Conservation (phyloP, 2,888 invertebrate genomes). For the Stegana nigrithorax region DNA sequence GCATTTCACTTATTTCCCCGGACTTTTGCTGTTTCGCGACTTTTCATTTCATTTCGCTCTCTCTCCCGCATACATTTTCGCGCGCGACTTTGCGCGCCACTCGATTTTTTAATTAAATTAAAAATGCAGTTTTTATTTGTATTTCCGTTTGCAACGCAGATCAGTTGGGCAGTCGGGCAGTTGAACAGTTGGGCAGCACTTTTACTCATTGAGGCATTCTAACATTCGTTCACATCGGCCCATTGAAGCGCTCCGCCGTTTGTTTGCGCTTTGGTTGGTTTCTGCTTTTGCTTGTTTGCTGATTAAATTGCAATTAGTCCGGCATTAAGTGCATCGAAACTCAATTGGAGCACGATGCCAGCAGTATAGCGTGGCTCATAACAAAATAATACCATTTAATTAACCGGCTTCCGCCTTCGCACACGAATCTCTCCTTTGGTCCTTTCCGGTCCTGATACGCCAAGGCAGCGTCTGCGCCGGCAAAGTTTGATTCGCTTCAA, state of each 20-base stretch:
- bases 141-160: background rate
- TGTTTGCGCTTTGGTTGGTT: too few species aligned
- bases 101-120: constrained; percentile 16
- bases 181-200: background rate
- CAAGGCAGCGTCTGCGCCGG: too few species aligned
- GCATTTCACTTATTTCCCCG: background rate
- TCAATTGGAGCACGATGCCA: background rate
- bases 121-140: background rate
- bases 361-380: background rate
- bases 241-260: too few species aligned
- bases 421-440: background rate
- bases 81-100: background rate
- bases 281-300: background rate
- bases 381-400: background rate
- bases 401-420: background rate
- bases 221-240: too few species aligned
- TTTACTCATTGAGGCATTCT: too few species aligned
- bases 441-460: too few species aligned
- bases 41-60: background rate
- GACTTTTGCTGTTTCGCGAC: background rate
- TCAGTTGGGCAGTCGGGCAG: too few species aligned
- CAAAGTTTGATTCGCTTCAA: background rate
- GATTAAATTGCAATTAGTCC: constrained; percentile 11
- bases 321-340: background rate
- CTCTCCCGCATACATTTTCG: background rate